phyloP scores from a whole-genome alignment of 2,797 vertebrate species.

The Chiropotes sagulatus region DNA sequence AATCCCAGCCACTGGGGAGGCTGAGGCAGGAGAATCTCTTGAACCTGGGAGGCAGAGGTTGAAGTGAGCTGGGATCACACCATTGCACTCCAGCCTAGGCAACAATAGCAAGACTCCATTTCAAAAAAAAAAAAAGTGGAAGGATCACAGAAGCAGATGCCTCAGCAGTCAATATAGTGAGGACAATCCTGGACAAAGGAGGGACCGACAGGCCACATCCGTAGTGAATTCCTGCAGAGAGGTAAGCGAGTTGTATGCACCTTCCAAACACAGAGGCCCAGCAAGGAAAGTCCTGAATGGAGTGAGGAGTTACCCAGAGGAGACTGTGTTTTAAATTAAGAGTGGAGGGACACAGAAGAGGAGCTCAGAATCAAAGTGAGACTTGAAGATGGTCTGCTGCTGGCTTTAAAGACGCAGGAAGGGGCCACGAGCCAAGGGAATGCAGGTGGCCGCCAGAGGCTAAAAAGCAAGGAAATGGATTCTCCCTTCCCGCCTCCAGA shows the following conservation, averaged over 20 bases:
- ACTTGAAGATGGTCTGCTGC: neutral
- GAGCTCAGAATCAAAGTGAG: neutral
- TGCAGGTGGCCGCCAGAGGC: neutral
- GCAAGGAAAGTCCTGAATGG: fast-evolving
- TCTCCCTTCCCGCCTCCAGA: neutral
- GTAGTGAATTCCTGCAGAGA: neutral
- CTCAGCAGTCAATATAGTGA: fast-evolving
- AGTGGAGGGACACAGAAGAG: neutral
- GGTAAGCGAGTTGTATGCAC: fast-evolving
- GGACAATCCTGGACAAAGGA: neutral
- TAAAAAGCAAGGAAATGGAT: fast-evolving
- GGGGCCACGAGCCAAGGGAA: neutral
- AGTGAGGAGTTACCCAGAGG: neutral
- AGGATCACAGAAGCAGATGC: neutral
- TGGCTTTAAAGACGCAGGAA: neutral
- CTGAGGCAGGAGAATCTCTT: neutral
- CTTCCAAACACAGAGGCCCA: fast-evolving
- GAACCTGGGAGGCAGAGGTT: neutral
- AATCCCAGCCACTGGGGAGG: neutral
- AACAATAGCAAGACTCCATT: neutral
- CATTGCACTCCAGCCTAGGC: neutral
- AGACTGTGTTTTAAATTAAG: neutral
- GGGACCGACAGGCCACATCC: too few species aligned
- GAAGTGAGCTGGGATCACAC: neutral
- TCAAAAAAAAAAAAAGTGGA: neutral